These are phyloP conservation scores for Streblospio benedicti DNA, from an alignment of 1,140 invertebrate species.

Conservation along the genomic window DNA sequence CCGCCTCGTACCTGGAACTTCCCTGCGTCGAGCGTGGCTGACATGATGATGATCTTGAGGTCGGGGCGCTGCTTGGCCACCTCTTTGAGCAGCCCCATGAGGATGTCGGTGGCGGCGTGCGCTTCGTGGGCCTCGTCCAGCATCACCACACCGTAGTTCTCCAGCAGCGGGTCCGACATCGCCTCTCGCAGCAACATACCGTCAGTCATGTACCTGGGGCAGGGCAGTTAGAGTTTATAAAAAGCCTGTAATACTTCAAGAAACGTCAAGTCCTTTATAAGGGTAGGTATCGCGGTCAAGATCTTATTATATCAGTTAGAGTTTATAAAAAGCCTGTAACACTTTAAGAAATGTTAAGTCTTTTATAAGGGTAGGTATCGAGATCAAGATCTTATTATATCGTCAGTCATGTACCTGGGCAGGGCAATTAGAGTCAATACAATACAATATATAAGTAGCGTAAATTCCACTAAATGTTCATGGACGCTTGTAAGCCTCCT, in stretches of 20 bases:
- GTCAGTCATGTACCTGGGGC: conserved; percentile 96
- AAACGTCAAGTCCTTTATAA: too few relatives aligned
- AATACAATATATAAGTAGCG: too few relatives aligned
- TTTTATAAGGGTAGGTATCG: too few relatives aligned
- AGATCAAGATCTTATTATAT: too few relatives aligned
- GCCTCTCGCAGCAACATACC: conserved; percentile 99
- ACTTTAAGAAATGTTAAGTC: too few relatives aligned
- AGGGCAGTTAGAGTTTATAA: conserved; percentile 11
- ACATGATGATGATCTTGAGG: conserved; percentile 98
- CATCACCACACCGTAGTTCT: conserved; percentile 86
- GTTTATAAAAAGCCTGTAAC: not conserved
- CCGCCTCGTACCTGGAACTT: conserved; percentile 95
- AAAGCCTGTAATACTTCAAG: not conserved
- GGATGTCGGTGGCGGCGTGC: conserved; percentile 94
- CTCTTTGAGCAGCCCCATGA: conserved; percentile 97
- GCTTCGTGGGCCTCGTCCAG: conserved; percentile 99
- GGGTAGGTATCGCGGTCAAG: too few relatives aligned
- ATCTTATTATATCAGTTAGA: too few relatives aligned
- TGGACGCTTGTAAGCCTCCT: too few relatives aligned
- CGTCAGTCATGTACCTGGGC: too few relatives aligned
- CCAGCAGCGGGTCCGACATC: conserved; percentile 97
- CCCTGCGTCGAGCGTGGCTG: conserved; percentile 97
- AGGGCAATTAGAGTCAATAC: too few relatives aligned
- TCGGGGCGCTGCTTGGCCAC: conserved; percentile 87
- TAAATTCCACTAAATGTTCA: too few relatives aligned